Evolutionary conservation across 1,140 invertebrate species (phyloP).

Genomic region (Pentalonia nigronervosa): DNA sequence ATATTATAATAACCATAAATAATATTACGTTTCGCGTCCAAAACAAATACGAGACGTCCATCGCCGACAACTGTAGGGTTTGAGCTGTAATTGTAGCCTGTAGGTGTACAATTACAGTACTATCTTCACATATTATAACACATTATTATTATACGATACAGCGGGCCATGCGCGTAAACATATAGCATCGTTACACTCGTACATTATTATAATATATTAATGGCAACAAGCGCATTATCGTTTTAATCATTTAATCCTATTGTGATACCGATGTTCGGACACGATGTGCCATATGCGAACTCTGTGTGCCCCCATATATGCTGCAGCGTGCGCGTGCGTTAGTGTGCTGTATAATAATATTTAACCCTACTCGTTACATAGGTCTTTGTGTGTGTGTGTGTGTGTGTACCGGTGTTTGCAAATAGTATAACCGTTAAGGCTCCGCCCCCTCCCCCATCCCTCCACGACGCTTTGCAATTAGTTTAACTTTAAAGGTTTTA

Average conservation of each 20-base stretch:
- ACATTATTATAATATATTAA: background rate
- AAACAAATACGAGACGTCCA: background rate
- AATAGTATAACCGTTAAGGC: constrained; percentile 7
- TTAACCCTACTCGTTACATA: background rate
- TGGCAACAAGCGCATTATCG: constrained; percentile 20
- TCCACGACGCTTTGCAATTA: background rate
- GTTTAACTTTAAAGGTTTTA: constrained; percentile 2
- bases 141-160: background rate
- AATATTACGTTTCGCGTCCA: background rate
- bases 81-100: too few species aligned
- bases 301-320: background rate
- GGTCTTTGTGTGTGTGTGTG: background rate
- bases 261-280: background rate
- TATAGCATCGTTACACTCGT: background rate
- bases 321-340: background rate
- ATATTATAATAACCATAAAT: too few species aligned
- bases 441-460: background rate
- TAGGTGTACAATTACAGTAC: too few species aligned
- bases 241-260: constrained; percentile 29
- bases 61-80: background rate
- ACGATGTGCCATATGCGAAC: constrained; percentile 13
- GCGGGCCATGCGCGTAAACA: too few species aligned
- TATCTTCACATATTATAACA: too few species aligned
- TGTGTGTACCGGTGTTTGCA: background rate
- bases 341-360: background rate